Percentiles rank a stretch among this genome's conserved stretches.
phyloP scores from a whole-genome alignment of 2,113 vertebrate species.

The Oncorhynchus nerka region DNA sequence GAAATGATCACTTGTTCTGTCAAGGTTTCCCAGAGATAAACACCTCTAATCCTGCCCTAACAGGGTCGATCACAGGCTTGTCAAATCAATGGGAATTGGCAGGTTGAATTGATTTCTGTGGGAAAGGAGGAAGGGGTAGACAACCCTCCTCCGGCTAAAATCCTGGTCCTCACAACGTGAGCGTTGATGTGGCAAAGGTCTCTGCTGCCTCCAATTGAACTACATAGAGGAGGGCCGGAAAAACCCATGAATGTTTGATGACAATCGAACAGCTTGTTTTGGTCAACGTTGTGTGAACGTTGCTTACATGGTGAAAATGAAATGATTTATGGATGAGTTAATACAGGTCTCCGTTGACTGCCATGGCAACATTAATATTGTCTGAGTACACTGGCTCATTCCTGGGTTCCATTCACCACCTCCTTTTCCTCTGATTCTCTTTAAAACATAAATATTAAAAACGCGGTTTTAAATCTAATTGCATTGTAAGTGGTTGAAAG shows the following conservation, averaged over 20 bases:
- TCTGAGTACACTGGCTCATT: too few relatives aligned
- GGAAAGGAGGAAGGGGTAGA: conserved; percentile 64
- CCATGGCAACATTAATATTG: too few relatives aligned
- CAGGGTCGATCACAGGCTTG: conserved; percentile 45
- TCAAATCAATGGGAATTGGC: conserved; percentile 67
- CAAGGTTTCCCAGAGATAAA: conserved; percentile 46
- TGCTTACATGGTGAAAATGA: too few relatives aligned
- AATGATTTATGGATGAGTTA: too few relatives aligned
- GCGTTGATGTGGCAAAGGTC: too few relatives aligned
- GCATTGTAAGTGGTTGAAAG: conserved; percentile 36
- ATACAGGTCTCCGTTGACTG: too few relatives aligned
- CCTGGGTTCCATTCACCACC: not conserved
- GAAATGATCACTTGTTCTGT: conserved; percentile 46
- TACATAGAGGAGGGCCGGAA: too few relatives aligned
- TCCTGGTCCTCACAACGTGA: conserved; percentile 8
- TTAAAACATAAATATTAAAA: conserved; percentile 42
- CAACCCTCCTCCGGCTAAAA: conserved; percentile 52
- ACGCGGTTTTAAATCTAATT: conserved; percentile 46
- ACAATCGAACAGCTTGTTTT: not conserved
- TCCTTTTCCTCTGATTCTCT: not conserved
- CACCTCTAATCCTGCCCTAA: conserved; percentile 55
- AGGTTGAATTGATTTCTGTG: conserved; percentile 74
- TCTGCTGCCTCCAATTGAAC: too few relatives aligned
- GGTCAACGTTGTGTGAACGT: not conserved
- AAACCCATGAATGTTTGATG: not conserved